Conservation (phyloP, 2,113 vertebrate species). For the Elaphurus davidianus region DNA sequence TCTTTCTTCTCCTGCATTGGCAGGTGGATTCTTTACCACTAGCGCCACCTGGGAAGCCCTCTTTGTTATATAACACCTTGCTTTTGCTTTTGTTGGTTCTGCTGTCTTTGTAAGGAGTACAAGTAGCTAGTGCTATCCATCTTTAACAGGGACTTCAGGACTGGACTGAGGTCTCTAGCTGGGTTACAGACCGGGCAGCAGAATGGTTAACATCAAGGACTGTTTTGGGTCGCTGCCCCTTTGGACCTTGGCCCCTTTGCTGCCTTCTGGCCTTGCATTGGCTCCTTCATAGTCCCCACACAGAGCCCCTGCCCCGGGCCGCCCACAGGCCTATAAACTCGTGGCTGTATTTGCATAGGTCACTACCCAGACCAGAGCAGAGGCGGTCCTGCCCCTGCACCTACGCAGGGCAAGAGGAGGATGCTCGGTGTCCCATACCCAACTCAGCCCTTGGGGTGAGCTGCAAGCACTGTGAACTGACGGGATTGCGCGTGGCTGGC, state of each 20-base stretch:
- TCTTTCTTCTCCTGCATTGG: neutral
- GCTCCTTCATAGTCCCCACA: neutral
- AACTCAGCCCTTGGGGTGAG: neutral
- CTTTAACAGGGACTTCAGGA: neutral
- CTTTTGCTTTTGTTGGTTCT: neutral
- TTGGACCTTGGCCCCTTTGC: neutral
- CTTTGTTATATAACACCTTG: neutral
- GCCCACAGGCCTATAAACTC: neutral
- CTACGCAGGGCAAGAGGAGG: neutral
- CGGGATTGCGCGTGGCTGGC: fast-evolving
- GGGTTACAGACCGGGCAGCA: neutral
- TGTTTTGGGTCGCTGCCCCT: neutral
- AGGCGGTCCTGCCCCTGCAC: fast-evolving
- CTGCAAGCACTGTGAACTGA: neutral
- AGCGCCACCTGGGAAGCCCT: neutral
- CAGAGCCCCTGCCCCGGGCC: neutral
- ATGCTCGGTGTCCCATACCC: neutral
- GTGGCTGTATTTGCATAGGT: too few species aligned
- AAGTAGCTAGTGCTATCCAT: neutral
- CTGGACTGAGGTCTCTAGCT: neutral
- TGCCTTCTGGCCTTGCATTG: neutral
- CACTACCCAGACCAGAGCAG: neutral
- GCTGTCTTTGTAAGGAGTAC: neutral
- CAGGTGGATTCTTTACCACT: neutral
- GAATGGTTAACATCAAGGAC: neutral